Conservation (phyloP, 2,113 vertebrate genomes). For the Pardalotus punctatus region DNA sequence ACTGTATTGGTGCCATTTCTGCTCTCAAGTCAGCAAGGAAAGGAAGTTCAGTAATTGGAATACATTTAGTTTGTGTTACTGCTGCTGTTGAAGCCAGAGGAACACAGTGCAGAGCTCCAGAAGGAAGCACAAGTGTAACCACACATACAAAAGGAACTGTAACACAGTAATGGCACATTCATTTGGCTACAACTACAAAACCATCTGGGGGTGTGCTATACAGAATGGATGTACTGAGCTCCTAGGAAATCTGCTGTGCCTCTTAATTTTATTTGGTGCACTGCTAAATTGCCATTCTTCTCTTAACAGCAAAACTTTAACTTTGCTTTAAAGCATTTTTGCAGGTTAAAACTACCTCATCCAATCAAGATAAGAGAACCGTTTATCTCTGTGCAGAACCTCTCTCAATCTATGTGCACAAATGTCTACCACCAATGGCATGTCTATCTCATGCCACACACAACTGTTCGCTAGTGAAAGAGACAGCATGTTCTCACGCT, state of each 20-base stretch:
- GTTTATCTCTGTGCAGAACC: background rate
- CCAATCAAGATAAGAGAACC: background rate
- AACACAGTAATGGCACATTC: background rate
- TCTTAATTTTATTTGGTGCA: background rate
- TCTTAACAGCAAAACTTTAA: background rate
- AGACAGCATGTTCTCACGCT: background rate
- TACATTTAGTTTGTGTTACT: background rate
- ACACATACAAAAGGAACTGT: background rate
- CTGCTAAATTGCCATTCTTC: background rate
- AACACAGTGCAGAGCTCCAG: background rate
- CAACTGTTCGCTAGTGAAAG: background rate
- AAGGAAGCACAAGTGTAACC: background rate
- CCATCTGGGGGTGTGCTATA: background rate
- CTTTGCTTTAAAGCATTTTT: background rate
- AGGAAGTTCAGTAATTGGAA: background rate
- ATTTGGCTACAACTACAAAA: background rate
- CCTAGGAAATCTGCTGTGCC: background rate
- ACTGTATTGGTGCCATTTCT: background rate
- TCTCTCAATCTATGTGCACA: background rate
- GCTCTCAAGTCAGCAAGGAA: background rate
- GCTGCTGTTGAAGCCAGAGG: background rate
- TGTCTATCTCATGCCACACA: fast-evolving
- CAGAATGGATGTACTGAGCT: background rate
- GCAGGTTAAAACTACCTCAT: background rate
- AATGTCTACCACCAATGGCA: background rate